Evolutionary conservation across 2,113 vertebrate genomes (phyloP), one percentile per base, ranked within the genome.

Genomic region (Lagopus muta): DNA sequence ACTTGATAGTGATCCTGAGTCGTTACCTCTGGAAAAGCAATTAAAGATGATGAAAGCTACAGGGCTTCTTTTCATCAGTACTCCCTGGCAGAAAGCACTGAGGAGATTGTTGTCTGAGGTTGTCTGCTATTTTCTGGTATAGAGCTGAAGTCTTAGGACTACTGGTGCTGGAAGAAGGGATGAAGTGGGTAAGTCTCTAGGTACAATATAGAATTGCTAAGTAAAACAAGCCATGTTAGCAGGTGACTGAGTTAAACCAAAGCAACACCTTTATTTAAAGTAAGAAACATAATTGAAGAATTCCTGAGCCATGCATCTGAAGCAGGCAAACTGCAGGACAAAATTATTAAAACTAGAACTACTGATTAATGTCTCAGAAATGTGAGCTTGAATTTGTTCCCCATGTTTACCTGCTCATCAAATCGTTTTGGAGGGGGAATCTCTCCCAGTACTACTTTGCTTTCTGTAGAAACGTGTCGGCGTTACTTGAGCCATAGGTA

Each of bases 11-110:
- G 76, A 60, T 73, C 85, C 64, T 87, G 89, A 95, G 71, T 89
- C 94, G 92, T 72, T 73, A 47, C 22, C 42, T 89, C 82, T 91
- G 91, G 54, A 85, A 93, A 89, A 89, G 55, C 75, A 82, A 66
- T 95, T 94, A 78, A 86, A 89, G 43, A 90, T 75, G 32, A 74
- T 25, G 78, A 90, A 87, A 87, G 38, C 55, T 50, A 12, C 30
- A 30, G 52, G 13, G 13, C 55, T 93, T 71, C 42, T 86, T 90
- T 95, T 80, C 60, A 81, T 82, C 71, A 62, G 85, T 55, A 36
- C 74, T 94, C 58, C 6, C n/a, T 89, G 60, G 42, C 79, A 95
- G 85, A 89, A 89, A 80, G 54, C 54, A 66, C 45, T 3, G n/a
- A 80, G 71, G 45, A 92, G 54, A 19, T 48, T 48, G 40, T 36